Conservation (phyloP, 1,140 invertebrate genomes). For the Mya arenaria region DNA sequence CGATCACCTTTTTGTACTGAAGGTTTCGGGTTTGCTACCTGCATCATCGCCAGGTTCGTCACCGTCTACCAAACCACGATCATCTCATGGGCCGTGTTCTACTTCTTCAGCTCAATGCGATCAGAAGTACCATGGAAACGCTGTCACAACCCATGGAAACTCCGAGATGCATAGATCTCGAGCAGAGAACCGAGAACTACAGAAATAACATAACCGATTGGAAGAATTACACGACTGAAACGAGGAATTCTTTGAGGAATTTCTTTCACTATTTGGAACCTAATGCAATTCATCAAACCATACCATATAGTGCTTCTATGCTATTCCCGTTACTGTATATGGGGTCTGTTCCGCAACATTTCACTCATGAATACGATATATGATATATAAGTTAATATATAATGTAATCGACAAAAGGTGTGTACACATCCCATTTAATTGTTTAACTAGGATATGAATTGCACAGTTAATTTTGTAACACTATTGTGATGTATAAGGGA, state of each 20-base stretch:
- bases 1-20: constrained; percentile 1
- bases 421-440: too few relatives aligned
- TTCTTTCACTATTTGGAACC: too few relatives aligned
- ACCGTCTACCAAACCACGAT: constrained; percentile 99
- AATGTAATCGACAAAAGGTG: too few relatives aligned
- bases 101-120: constrained; percentile 85
- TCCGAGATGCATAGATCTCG: constrained; percentile 83
- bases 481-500: too few relatives aligned
- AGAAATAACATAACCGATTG: constrained; percentile 48
- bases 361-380: too few relatives aligned
- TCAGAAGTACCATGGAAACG: constrained; percentile 94
- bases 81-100: constrained; percentile 98
- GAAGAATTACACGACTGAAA: constrained; percentile 87
- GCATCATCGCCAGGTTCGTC: constrained; percentile 97
- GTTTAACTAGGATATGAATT: too few relatives aligned
- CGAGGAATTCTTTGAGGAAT: constrained; percentile 97
- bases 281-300: too few relatives aligned
- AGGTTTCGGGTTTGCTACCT: constrained; percentile 98
- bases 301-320: too few relatives aligned
- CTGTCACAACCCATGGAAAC: constrained; percentile 97
- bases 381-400: too few relatives aligned
- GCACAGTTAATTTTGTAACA: too few relatives aligned
- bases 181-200: neutral
- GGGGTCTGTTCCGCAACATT: too few relatives aligned
- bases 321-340: too few relatives aligned